Base-by-base conservation (phyloP, 2,797 vertebrate species). In the Ara ararauna region DNA sequence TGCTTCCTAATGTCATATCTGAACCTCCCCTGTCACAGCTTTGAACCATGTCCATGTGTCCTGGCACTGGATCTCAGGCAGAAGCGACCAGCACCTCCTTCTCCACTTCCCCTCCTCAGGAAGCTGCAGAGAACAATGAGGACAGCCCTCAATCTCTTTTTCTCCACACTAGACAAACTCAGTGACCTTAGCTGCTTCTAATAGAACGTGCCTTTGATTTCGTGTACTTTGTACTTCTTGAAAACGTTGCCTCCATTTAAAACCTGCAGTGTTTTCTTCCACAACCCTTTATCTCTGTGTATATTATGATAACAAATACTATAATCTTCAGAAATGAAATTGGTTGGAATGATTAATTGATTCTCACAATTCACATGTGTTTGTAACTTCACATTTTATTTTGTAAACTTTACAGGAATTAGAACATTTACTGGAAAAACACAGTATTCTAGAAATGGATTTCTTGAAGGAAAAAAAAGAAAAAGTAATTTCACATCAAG, bases 401-500 rank as follows among this genome's bases (percentile, higher is more conserved):
- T 87, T 26, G 4, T 68, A 62, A 96, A 80, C 54, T 78, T 96
- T 26, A 40, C 45, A 98, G 98, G 98, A 98, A 71, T 94, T 98
- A 51, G 97, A 98, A 66, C 84, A 84, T 38, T 89, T 98, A 68
- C 89, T 98, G 94, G 97, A 97, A 94, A 98, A 98, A 66, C 97
- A 98, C 21, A 96, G 85, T 75, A 47, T 93, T 50, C 84, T 98
- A 81, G 98, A 98, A 96, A 96, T 96, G 70, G 93, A 93, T 86
- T 98, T 98, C 34, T 86, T 98, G 92, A 97, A 97, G 76, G 96
- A 97, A 74, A 98, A 97, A 84, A 96, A 96, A 23, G 96, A 97
- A 87, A 96, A 98, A 51, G 71, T 78, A 42, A 71, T 97, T 90
- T 97, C 96, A 54, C 94, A 98, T 82, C 95, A 98, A 89, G 97